Percentiles rank a stretch among this genome's conserved stretches.
Conservation (phyloP, 2,797 vertebrate genomes). For the Acanthis flammea region DNA sequence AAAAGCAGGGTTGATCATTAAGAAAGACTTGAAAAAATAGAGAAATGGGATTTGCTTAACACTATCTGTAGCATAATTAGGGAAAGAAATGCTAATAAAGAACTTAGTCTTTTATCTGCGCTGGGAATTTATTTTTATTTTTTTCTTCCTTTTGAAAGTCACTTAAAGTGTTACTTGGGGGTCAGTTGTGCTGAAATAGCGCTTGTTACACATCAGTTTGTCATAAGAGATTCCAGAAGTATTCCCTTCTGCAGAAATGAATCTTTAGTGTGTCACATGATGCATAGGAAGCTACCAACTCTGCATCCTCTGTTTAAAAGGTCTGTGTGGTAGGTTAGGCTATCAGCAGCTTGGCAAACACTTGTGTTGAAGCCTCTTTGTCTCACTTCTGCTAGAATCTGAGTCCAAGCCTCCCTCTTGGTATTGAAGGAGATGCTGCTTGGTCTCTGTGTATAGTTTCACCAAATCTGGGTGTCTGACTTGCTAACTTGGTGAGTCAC, state of each 20-base stretch:
- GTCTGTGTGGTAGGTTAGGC: background rate
- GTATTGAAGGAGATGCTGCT: background rate
- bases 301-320: background rate
- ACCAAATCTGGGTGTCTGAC: background rate
- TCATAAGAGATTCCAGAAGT: background rate
- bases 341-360: background rate
- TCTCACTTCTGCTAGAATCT: background rate
- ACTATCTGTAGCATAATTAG: background rate
- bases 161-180: background rate
- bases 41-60: background rate
- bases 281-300: background rate
- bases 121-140: background rate
- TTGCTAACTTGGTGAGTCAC: background rate
- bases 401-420: background rate
- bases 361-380: background rate
- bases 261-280: fast-evolving
- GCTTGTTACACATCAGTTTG: background rate
- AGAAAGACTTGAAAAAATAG: background rate
- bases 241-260: background rate
- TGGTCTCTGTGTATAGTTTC: background rate
- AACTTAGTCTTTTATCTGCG: background rate
- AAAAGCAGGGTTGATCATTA: background rate
- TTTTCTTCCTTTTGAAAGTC: background rate
- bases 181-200: background rate
- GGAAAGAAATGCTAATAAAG: background rate